phyloP scores from a whole-genome alignment of 2,797 vertebrate species.

The Falco rusticolus region DNA sequence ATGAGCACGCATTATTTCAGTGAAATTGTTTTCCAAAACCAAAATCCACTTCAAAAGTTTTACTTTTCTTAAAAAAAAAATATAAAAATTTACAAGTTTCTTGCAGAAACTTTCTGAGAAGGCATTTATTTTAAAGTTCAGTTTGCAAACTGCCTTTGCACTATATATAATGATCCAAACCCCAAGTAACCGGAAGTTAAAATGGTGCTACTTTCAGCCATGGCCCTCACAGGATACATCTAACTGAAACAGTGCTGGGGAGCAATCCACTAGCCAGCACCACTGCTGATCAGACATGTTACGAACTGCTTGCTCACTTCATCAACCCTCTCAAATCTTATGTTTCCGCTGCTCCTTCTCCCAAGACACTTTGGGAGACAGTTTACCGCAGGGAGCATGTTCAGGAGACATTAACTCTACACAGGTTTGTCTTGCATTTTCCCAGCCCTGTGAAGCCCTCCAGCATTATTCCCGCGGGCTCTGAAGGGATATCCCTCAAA shows the following conservation, averaged over 20 bases:
- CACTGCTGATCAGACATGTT: not conserved
- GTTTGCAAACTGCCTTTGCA: not conserved
- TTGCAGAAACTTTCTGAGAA: not conserved
- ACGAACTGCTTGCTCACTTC: not conserved
- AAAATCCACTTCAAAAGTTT: not conserved
- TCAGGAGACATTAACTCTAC: not conserved
- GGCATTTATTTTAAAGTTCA: not conserved
- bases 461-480: not conserved
- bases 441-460: not conserved
- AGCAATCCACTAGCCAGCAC: not conserved
- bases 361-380: not conserved
- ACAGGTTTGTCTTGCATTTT: not conserved
- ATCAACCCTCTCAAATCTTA: not conserved
- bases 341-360: not conserved
- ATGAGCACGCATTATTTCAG: not conserved
- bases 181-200: not conserved
- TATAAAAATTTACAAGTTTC: not conserved
- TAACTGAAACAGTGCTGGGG: not conserved
- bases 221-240: not conserved
- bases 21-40: not conserved
- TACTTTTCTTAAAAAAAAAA: not conserved
- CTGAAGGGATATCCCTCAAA: not conserved
- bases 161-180: not conserved
- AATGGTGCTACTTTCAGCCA: not conserved
- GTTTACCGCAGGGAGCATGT: not conserved